Conservation (phyloP, 2,113 vertebrate genomes). For the Shinisaurus crocodilurus region DNA sequence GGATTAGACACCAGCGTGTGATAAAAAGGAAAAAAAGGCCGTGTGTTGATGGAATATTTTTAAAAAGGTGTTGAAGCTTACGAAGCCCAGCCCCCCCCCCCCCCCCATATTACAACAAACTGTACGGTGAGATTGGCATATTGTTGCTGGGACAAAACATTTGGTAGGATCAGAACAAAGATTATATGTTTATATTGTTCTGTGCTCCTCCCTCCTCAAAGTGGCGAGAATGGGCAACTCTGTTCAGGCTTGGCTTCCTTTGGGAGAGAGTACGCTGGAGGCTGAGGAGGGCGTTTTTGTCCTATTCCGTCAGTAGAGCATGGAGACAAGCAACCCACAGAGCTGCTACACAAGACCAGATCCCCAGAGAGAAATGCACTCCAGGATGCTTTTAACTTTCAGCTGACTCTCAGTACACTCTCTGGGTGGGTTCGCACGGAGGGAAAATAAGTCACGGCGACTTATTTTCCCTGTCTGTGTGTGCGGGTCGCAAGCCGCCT, state of each 20-base stretch:
- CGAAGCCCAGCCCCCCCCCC: too few relatives aligned
- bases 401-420: background rate
- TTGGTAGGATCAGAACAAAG: background rate
- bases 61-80: background rate
- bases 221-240: background rate
- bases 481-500: too few relatives aligned
- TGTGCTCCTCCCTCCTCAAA: background rate
- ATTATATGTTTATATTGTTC: background rate
- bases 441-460: too few relatives aligned
- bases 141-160: background rate
- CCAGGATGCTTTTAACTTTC: background rate
- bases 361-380: background rate
- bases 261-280: background rate
- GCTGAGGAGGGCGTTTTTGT: background rate
- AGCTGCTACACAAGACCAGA: background rate
- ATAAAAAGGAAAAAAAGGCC: background rate
- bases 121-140: too few relatives aligned
- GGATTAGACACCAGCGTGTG: background rate
- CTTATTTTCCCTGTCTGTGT: too few relatives aligned
- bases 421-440: too few relatives aligned
- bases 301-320: background rate
- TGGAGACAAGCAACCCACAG: background rate
- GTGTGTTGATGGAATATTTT: background rate
- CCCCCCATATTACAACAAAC: background rate
- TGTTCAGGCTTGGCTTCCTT: background rate